Percentiles rank a stretch among this genome's conserved stretches.
Conservation (phyloP, 1,140 invertebrate species). For the Mylabris phalerata region DNA sequence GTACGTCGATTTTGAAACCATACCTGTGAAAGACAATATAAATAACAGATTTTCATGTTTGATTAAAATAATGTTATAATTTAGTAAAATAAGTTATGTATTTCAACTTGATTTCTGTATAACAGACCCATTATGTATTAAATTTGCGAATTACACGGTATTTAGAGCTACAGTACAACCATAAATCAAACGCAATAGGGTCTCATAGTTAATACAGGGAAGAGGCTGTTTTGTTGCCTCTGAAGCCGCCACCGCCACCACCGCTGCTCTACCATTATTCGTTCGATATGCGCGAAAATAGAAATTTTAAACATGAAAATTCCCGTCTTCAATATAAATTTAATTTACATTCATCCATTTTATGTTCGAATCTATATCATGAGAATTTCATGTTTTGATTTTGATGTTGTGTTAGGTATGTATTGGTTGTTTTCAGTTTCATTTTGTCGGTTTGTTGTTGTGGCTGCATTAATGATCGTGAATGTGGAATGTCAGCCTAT, state of each 20-base stretch:
- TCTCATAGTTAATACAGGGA: constrained; percentile 38
- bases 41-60: neutral
- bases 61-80: neutral
- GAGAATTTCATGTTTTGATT: no score
- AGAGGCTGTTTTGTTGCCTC: neutral
- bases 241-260: no score
- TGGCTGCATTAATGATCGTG: constrained; percentile 1
- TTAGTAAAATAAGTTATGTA: constrained; percentile 15
- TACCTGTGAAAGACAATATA: constrained; percentile 64
- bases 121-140: constrained; percentile 39
- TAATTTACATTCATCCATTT: no score
- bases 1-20: constrained; percentile 99
- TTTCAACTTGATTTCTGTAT: constrained; percentile 35
- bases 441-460: constrained; percentile 6
- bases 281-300: constrained; percentile 14
- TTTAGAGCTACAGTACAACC: constrained; percentile 38
- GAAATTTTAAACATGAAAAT: constrained; percentile 9
- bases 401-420: no score
- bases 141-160: constrained; percentile 42
- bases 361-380: no score
- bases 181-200: constrained; percentile 42
- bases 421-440: neutral
- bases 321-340: no score
- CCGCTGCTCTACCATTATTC: neutral
- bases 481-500: constrained; percentile 8